Conservation (phyloP, 2,113 vertebrate species). For the Albula glossodonta region DNA sequence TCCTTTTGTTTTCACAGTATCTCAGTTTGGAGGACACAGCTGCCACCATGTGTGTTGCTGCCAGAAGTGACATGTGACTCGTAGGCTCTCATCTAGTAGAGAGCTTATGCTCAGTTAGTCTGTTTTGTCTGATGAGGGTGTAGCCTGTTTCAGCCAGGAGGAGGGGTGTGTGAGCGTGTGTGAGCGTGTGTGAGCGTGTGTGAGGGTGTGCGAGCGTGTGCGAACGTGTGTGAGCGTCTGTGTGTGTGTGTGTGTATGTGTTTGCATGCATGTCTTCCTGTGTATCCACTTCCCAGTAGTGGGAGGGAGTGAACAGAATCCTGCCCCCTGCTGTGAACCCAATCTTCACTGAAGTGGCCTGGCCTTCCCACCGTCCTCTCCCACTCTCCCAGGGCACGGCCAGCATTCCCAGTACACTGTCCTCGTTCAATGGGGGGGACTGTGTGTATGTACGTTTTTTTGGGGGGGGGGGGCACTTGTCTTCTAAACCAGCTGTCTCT, state of each 20-base stretch:
- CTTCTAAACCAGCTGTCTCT: slow-evolving; percentile 66
- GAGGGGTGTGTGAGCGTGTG: neutral
- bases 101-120: neutral
- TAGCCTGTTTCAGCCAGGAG: neutral
- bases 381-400: slow-evolving; percentile 30
- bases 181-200: neutral
- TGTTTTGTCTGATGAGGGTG: too few relatives aligned
- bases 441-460: slow-evolving; percentile 39
- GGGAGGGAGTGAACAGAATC: neutral
- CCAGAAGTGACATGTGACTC: neutral
- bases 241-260: slow-evolving; percentile 27
- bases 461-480: slow-evolving; percentile 19
- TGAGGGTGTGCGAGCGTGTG: neutral
- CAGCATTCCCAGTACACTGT: neutral
- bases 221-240: slow-evolving; percentile 30
- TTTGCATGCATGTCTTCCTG: slow-evolving; percentile 28
- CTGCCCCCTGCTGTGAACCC: too few relatives aligned
- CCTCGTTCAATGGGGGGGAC: slow-evolving; percentile 24
- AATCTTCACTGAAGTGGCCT: neutral
- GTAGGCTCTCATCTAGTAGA: neutral
- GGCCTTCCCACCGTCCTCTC: neutral
- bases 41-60: too few relatives aligned
- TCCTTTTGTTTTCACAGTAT: neutral
- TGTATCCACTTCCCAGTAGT: slow-evolving; percentile 1
- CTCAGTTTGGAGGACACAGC: neutral